A percentile compares a stretch with the other conserved stretches of the same genome.
phyloP scores from a whole-genome alignment of 2,113 vertebrate genomes.

The Cettia cetti region DNA sequence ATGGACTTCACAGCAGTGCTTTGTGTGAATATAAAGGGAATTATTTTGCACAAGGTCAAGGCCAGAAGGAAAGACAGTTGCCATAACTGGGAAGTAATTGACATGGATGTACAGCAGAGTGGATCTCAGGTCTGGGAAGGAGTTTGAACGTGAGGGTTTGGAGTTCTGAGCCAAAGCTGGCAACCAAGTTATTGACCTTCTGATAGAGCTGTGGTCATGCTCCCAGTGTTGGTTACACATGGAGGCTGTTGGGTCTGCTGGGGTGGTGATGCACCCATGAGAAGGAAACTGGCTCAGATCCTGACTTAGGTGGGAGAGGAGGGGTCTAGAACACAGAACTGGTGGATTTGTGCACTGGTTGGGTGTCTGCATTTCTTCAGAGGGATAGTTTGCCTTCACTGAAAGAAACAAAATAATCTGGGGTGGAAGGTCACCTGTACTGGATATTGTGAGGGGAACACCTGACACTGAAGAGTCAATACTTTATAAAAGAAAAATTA shows the following conservation, averaged over 20 bases:
- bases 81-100: neutral
- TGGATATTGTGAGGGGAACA: neutral
- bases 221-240: neutral
- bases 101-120: neutral
- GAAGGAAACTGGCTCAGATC: neutral
- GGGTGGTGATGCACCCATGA: fast-evolving
- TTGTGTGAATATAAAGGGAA: neutral
- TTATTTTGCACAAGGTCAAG: neutral
- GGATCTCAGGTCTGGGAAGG: neutral
- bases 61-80: neutral
- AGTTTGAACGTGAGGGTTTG: neutral
- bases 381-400: neutral
- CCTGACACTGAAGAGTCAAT: neutral
- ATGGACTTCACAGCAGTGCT: neutral
- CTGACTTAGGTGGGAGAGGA: neutral
- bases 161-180: neutral
- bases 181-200: neutral
- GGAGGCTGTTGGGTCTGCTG: neutral
- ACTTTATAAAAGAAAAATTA: neutral
- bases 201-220: fast-evolving
- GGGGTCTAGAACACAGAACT: neutral
- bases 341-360: neutral
- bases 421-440: neutral
- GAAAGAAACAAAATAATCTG: neutral
- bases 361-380: fast-evolving